These are phyloP conservation scores for Palythoa heliodiscus DNA, from an alignment of 92 coral and sea anemone genomes.

Conservation along the genomic window DNA sequence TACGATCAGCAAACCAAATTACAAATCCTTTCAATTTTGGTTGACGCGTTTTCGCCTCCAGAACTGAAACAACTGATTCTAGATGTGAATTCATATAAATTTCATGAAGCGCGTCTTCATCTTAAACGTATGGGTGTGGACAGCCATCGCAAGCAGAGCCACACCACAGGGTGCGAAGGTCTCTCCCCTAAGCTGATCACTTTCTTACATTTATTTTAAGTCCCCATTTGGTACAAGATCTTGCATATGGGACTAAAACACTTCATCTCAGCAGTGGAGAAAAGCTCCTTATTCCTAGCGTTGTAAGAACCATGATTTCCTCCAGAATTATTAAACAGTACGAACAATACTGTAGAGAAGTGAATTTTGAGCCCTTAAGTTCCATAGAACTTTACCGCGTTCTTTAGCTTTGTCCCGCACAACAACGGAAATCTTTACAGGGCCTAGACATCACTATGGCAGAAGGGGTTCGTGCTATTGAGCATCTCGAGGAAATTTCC, in stretches of 20 bases:
- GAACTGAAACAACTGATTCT: too few species aligned
- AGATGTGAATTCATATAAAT: too few species aligned
- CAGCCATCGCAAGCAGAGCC: neutral
- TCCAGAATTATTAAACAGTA: slow-evolving; percentile 52
- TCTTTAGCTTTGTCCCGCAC: slow-evolving; percentile 51
- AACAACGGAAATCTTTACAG: slow-evolving; percentile 58
- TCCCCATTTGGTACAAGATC: slow-evolving; percentile 59
- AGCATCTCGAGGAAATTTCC: too few species aligned
- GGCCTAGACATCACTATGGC: slow-evolving; percentile 58
- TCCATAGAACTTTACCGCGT: slow-evolving; percentile 57
- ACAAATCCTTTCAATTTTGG: too few species aligned
- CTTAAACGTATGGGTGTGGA: too few species aligned
- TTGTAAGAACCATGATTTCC: slow-evolving; percentile 52
- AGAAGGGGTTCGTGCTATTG: too few species aligned
- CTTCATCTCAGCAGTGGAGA: slow-evolving; percentile 51
- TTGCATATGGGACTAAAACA: slow-evolving; percentile 56
- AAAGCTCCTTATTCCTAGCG: slow-evolving; percentile 54
- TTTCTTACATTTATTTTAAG: slow-evolving; percentile 55
- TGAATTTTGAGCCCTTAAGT: slow-evolving; percentile 52
- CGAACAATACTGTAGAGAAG: slow-evolving; percentile 52
- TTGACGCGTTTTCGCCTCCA: too few species aligned
- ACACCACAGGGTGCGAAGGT: slow-evolving; percentile 6
- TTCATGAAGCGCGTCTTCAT: too few species aligned
- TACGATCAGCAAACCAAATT: too few species aligned
- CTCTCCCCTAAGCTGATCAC: slow-evolving; percentile 56